Conservation (phyloP, 2,113 vertebrate species). For the Cyphomyrus plagiostoma region DNA sequence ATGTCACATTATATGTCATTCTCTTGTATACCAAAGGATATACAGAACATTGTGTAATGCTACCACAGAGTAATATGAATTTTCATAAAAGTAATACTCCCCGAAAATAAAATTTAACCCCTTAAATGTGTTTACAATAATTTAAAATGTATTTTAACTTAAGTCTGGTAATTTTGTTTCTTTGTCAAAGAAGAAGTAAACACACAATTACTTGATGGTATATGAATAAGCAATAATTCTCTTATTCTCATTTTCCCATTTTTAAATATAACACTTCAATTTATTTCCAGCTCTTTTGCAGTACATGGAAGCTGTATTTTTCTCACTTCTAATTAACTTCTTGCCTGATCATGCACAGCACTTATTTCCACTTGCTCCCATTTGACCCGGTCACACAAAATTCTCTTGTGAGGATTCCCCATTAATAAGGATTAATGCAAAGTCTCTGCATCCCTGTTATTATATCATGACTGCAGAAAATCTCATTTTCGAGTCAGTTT, state of each 20-base stretch:
- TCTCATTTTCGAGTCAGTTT: background rate
- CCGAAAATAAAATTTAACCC: background rate
- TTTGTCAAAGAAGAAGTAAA: background rate
- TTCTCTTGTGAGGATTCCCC: background rate
- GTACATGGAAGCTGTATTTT: background rate
- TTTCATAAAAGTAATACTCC: background rate
- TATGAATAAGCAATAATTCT: background rate
- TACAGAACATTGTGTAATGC: background rate
- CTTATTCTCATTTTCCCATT: background rate
- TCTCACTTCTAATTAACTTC: constrained; percentile 4
- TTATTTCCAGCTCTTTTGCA: background rate
- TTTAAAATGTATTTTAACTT: background rate
- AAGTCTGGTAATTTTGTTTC: background rate
- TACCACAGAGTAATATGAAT: background rate
- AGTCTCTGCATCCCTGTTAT: background rate
- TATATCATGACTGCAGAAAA: background rate
- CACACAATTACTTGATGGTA: background rate
- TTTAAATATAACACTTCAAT: background rate
- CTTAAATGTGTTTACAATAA: background rate
- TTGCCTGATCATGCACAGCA: constrained; percentile 6
- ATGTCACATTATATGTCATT: background rate
- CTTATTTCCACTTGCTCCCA: background rate
- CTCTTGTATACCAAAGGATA: background rate
- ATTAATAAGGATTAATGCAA: background rate
- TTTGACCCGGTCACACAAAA: background rate